Percentiles rank a stretch among this genome's conserved stretches.
phyloP scores from a whole-genome alignment of 2,888 invertebrate species.

The Poecilus cupreus region DNA sequence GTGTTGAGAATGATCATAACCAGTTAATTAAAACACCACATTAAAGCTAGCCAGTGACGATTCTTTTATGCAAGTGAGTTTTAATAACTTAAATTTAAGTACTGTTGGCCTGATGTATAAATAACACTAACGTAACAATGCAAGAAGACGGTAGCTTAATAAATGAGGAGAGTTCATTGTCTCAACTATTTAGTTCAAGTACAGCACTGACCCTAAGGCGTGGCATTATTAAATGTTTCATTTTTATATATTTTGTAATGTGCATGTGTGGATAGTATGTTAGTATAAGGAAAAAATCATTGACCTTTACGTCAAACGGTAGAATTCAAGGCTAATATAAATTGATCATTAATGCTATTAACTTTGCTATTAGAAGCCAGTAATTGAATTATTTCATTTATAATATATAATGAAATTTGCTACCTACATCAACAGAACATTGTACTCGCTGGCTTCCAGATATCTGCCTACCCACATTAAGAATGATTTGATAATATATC shows the following conservation, averaged over 20 bases:
- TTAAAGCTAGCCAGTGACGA: not conserved
- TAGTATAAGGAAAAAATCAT: not conserved
- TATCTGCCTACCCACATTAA: too few species aligned
- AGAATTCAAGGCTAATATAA: slow-evolving; percentile 8
- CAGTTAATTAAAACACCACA: not conserved
- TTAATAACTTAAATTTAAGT: slow-evolving; percentile 5
- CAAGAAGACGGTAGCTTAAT: slow-evolving; percentile 14
- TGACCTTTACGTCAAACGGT: not conserved
- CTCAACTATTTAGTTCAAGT: slow-evolving; percentile 49
- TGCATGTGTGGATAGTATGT: not conserved
- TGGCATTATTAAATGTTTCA: slow-evolving; percentile 29
- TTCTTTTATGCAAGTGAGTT: not conserved
- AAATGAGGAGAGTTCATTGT: slow-evolving; percentile 45
- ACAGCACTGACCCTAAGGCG: slow-evolving; percentile 43
- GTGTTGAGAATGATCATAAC: not conserved
- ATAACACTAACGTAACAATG: slow-evolving; percentile 19
- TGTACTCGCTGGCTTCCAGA: too few species aligned
- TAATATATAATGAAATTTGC: not conserved
- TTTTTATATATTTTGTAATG: slow-evolving; percentile 18
- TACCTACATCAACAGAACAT: too few species aligned
- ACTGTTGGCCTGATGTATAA: not conserved
- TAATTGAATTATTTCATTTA: not conserved
- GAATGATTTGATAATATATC: too few species aligned
- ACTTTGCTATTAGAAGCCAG: not conserved
- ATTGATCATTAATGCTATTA: not conserved